Evolutionary conservation across 2,888 invertebrate species (phyloP), one percentile per base, ranked within the genome.

Genomic region (Diaphora mendica): DNA sequence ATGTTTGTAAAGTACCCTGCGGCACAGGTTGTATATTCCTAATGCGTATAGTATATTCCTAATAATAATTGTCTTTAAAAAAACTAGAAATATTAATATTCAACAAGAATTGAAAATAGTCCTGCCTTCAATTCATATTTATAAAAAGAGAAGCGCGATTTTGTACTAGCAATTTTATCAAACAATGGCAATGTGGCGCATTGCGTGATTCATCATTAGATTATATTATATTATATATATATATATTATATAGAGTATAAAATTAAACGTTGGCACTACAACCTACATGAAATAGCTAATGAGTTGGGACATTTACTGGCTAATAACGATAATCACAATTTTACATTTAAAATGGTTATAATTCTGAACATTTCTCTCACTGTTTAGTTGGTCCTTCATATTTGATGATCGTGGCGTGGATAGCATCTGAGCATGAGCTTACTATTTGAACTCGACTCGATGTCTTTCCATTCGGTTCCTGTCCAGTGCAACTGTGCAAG

Each of bases 271-370:
- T 83, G 82, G 79, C 74, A 42, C 35, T 68, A 48, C 20, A 79
- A 79, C 79, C 83, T 78, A 81, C 80, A 77, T 78, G 71, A 73
- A 77, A 81, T 86, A 83, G 82, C 78, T 86, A 85, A 84, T 83
- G 83, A 86, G 85, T 86, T 71, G 78, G 64, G 71, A 75, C 73
- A 72, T 77, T 75, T 23, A 67, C 48, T 44, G 3, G 44, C 7
- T 44, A 17, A 44, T 44, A 17, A 44, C 15, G 20, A 7, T 48
- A n/a, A 20, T 20, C 8, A 67, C 64, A 55, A 72, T 74, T 62
- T 73, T 30, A 64, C 48, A 39, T 67, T 39, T 11, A 39, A 64
- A 39, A 26, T 68, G 35, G n/a, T 26, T n/a, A 7, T 55, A 55
- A 55, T 23, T 55, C 23, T 51, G 51, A 51, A 23, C 55, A 20